Percentiles rank a stretch among this genome's conserved stretches.
Conservation (phyloP, 2,797 vertebrate genomes). For the Chrysocyon brachyurus region DNA sequence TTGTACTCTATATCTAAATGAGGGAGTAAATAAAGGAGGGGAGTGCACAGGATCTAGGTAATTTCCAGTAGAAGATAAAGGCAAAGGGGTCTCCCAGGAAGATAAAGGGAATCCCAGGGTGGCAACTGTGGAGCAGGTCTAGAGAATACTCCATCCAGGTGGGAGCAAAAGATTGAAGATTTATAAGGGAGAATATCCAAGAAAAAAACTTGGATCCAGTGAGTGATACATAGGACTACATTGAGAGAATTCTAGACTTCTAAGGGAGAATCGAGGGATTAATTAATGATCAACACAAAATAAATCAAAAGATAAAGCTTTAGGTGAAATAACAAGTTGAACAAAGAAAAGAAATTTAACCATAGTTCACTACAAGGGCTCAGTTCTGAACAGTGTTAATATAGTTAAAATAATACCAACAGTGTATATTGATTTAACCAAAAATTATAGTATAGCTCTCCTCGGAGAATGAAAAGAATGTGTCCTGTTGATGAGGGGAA, state of each 20-base stretch:
- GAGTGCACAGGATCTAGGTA: neutral
- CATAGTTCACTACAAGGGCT: neutral
- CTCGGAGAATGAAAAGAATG: neutral
- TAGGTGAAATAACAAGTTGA: constrained; percentile 13
- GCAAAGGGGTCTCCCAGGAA: neutral
- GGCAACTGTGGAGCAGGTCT: neutral
- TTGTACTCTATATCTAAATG: neutral
- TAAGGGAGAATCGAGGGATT: neutral
- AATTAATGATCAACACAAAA: neutral
- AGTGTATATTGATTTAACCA: neutral
- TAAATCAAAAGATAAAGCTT: neutral
- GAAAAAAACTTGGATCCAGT: neutral
- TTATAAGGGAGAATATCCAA: neutral
- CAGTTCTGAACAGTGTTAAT: neutral
- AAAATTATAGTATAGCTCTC: neutral
- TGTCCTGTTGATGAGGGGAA: neutral
- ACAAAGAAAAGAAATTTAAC: neutral
- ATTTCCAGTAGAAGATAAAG: neutral
- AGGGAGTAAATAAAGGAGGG: neutral
- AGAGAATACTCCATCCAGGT: neutral
- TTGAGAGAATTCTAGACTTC: neutral
- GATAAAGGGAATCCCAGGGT: no score
- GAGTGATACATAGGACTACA: neutral
- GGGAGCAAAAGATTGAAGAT: neutral
- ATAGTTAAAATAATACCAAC: neutral